Percentiles rank a stretch among this genome's conserved stretches.
These are phyloP conservation scores for Xiphophorus birchmanni DNA, from an alignment of 2,797 vertebrate species.

Conservation along the genomic window DNA sequence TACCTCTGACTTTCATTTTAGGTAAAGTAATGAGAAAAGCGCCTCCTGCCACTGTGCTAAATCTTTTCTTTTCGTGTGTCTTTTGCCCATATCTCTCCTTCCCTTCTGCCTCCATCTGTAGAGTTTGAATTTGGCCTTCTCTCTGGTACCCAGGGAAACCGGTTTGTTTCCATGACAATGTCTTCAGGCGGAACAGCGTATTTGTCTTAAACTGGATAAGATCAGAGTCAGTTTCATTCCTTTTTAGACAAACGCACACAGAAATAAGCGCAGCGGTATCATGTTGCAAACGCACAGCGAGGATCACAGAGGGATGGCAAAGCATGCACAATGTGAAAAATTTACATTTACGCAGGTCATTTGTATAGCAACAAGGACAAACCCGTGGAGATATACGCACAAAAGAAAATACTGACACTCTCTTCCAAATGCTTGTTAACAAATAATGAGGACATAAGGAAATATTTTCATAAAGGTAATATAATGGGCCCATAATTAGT, in stretches of 20 bases:
- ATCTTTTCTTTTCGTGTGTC: constrained; percentile 47
- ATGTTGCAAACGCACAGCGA: constrained; percentile 32
- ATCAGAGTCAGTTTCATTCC: constrained; percentile 77
- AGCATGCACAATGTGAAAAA: neutral
- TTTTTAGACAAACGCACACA: constrained; percentile 47
- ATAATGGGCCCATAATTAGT: constrained; percentile 71
- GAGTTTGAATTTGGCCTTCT: constrained; percentile 66
- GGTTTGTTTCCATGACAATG: constrained; percentile 81
- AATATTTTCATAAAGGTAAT: constrained; percentile 63
- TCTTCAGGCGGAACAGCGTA: constrained; percentile 76
- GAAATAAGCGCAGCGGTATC: constrained; percentile 27
- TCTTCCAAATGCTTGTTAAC: constrained; percentile 60
- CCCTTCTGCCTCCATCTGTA: constrained; percentile 34
- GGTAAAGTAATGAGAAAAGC: constrained; percentile 24
- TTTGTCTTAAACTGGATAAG: constrained; percentile 81
- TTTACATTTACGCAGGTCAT: constrained; percentile 25
- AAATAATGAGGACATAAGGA: constrained; percentile 61
- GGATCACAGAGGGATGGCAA: constrained; percentile 6
- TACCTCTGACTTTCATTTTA: constrained; percentile 39
- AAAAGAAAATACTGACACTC: constrained; percentile 47
- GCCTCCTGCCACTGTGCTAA: constrained; percentile 36
- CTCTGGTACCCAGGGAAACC: constrained; percentile 78
- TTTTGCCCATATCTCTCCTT: constrained; percentile 48
- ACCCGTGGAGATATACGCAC: constrained; percentile 16
- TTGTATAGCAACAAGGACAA: constrained; percentile 16